These are phyloP conservation scores for Scaptomyza graminum DNA, from an alignment of 1,140 invertebrate genomes.

Conservation along the genomic window DNA sequence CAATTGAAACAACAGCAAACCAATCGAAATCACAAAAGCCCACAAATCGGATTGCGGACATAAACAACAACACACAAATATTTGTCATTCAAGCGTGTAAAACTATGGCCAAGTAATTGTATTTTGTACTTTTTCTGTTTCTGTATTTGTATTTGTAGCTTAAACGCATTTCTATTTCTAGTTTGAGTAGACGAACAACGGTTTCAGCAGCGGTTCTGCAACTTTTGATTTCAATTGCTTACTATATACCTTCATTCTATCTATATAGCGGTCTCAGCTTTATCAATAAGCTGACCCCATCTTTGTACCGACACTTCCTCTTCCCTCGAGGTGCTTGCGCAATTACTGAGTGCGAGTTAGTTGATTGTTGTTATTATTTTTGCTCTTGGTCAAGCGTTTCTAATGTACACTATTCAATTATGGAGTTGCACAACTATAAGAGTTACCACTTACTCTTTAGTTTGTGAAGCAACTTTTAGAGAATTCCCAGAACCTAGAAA, in stretches of 20 bases:
- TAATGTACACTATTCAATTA: conserved; percentile 8
- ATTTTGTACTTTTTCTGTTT: too few relatives aligned
- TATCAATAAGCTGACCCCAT: conserved; percentile 7
- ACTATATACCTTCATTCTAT: conserved; percentile 8
- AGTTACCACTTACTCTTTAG: too few relatives aligned
- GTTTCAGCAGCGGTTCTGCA: conserved; percentile 54
- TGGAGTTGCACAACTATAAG: neutral
- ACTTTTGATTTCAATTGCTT: conserved; percentile 72
- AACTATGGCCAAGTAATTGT: conserved; percentile 43
- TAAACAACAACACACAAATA: conserved; percentile 74
- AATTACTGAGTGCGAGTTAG: conserved; percentile 29
- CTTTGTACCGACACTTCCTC: neutral
- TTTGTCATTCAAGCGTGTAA: conserved; percentile 73
- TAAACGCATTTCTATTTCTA: conserved; percentile 40
- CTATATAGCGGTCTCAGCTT: conserved; percentile 55
- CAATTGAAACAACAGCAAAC: conserved; percentile 50
- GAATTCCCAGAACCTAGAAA: neutral
- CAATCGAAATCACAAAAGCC: conserved; percentile 77
- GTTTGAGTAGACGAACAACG: conserved; percentile 22
- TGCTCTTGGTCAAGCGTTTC: conserved; percentile 15
- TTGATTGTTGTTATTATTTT: conserved; percentile 21
- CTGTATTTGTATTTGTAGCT: conserved; percentile 1
- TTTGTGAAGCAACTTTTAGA: neutral
- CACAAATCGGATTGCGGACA: conserved; percentile 75
- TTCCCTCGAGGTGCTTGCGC: conserved; percentile 21